phyloP scores from a whole-genome alignment of 2,797 vertebrate species.

The Calcarius lapponicus region DNA sequence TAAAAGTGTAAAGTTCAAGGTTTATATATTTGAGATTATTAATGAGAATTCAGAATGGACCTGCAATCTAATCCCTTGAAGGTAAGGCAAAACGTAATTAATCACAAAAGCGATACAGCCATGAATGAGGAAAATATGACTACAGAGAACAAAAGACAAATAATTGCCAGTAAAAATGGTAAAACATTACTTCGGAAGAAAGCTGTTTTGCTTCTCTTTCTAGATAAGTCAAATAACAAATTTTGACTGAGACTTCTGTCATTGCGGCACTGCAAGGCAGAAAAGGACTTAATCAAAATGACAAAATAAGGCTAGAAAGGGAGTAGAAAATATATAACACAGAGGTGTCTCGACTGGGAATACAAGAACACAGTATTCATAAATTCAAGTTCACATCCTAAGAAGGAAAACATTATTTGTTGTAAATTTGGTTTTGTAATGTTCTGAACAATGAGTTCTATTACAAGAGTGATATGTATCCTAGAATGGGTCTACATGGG shows the following conservation, averaged over 20 bases:
- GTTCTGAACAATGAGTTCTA: background rate
- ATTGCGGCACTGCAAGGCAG: background rate
- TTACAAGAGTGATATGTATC: background rate
- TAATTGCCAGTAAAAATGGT: background rate
- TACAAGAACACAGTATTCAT: background rate
- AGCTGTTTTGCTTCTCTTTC: background rate
- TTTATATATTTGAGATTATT: background rate
- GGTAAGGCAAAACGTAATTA: background rate
- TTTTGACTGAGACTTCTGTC: background rate
- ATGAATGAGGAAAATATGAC: background rate
- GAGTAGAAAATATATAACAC: background rate
- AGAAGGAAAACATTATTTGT: background rate
- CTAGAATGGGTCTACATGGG: background rate
- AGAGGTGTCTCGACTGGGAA: background rate
- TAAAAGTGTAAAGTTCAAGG: background rate
- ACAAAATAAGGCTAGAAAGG: background rate
- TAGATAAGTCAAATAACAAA: background rate
- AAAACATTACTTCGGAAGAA: background rate
- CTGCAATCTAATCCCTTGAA: background rate
- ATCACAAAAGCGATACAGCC: background rate
- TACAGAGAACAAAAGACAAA: background rate
- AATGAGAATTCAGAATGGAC: background rate
- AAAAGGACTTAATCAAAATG: conserved; percentile 6
- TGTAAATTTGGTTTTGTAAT: background rate
- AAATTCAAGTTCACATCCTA: background rate